phyloP scores from a whole-genome alignment of 2,113 vertebrate species.

The Phoenicopterus ruber region DNA sequence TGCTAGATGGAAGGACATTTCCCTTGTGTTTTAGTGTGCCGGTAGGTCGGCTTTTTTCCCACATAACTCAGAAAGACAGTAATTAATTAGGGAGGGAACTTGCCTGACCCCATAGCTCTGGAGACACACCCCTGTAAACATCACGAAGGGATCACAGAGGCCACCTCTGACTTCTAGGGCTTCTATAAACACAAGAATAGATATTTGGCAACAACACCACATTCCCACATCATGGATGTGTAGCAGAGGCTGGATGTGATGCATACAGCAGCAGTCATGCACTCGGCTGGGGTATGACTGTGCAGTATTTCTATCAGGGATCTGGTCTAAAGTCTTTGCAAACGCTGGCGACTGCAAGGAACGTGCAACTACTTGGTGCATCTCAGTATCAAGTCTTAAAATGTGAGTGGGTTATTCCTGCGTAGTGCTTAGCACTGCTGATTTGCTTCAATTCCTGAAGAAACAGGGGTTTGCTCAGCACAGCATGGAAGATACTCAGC shows the following conservation, averaged over 20 bases:
- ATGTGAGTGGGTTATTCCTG: neutral
- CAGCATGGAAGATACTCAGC: neutral
- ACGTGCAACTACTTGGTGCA: neutral
- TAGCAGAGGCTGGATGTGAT: neutral
- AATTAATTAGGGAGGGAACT: slow-evolving; percentile 53
- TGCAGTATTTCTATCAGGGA: neutral
- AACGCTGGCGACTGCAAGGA: neutral
- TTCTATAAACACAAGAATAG: slow-evolving; percentile 40
- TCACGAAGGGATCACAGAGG: neutral
- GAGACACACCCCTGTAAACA: slow-evolving; percentile 46
- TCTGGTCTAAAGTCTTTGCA: neutral
- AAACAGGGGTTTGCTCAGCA: neutral
- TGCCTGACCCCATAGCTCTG: slow-evolving; percentile 8
- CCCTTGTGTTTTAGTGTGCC: neutral
- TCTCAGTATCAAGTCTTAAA: neutral
- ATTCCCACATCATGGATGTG: slow-evolving; percentile 18
- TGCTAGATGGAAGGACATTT: neutral
- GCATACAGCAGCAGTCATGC: neutral
- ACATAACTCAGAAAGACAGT: slow-evolving; percentile 46
- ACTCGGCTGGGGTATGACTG: neutral
- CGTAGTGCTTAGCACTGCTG: neutral
- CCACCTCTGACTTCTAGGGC: slow-evolving; percentile 42
- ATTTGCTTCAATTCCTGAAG: neutral
- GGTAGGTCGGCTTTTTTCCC: slow-evolving; percentile 40
- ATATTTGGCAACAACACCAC: slow-evolving; percentile 9